phyloP scores from a whole-genome alignment of 2,797 vertebrate genomes.

The Alectoris magna region DNA sequence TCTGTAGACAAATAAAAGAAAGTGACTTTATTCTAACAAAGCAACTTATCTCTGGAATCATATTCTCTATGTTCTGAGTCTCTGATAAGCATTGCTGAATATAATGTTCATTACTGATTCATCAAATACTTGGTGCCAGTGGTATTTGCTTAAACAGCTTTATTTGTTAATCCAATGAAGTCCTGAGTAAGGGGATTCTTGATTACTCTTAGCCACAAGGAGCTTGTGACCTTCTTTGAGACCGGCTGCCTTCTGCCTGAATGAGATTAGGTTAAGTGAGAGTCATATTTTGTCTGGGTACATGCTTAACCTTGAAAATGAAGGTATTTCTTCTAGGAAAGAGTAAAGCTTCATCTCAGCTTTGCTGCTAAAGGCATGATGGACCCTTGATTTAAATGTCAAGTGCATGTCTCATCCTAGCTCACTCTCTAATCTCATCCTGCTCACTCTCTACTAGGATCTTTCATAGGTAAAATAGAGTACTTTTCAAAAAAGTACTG shows the following conservation, averaged over 20 bases:
- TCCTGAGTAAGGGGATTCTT: not conserved
- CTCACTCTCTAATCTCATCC: too few species aligned
- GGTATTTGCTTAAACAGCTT: constrained; percentile 5
- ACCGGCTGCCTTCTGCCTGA: not conserved
- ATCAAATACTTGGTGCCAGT: not conserved
- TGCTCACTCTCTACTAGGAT: not conserved
- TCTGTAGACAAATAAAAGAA: not conserved
- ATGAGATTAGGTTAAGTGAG: not conserved
- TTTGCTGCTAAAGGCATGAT: not conserved
- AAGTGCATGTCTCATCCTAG: not conserved
- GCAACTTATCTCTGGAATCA: not conserved
- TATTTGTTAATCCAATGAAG: constrained; percentile 15
- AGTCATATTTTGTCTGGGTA: not conserved
- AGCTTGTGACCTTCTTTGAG: constrained; percentile 10
- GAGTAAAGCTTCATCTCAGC: not conserved
- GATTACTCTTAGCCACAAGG: not conserved
- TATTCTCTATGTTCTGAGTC: not conserved
- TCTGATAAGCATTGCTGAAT: not conserved
- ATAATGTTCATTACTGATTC: not conserved
- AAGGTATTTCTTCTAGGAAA: not conserved
- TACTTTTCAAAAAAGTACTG: not conserved
- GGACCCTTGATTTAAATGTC: not conserved
- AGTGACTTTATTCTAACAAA: not conserved
- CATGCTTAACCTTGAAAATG: not conserved
- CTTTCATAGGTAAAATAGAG: not conserved